Conservation (phyloP, 2,797 vertebrate genomes). For the Enteromius argenteus region DNA sequence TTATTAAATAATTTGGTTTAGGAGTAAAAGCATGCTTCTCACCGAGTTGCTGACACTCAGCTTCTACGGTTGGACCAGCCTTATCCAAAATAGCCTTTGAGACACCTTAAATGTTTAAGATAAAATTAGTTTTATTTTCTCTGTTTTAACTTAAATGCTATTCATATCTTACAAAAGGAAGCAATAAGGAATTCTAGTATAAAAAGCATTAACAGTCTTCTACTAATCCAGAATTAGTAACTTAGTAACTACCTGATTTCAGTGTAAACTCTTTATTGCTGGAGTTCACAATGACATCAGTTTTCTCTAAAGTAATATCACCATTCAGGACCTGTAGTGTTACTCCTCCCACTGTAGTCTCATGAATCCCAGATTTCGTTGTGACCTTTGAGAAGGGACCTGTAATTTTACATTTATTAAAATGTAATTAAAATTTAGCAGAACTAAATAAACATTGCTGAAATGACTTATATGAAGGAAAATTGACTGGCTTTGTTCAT, state of each 20-base stretch:
- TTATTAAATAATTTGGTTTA: background rate
- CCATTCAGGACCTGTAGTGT: slow-evolving; percentile 79
- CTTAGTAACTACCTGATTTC: slow-evolving; percentile 77
- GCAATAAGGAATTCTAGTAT: no score
- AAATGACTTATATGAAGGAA: background rate
- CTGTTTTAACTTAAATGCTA: background rate
- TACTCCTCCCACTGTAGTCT: slow-evolving; percentile 83
- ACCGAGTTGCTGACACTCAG: slow-evolving; percentile 72
- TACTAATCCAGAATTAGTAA: background rate
- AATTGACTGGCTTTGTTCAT: background rate
- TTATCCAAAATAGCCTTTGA: slow-evolving; percentile 79
- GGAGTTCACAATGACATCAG: slow-evolving; percentile 89
- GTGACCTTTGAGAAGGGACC: slow-evolving; percentile 73
- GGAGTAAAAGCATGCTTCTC: slow-evolving; percentile 32
- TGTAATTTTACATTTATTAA: slow-evolving; percentile 35
- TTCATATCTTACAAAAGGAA: no score
- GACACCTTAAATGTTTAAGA: slow-evolving; percentile 70
- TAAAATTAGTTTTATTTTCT: background rate
- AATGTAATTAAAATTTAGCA: no score
- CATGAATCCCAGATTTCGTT: slow-evolving; percentile 66
- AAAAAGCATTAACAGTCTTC: background rate
- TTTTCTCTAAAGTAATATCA: slow-evolving; percentile 87
- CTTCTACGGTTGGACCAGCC: slow-evolving; percentile 73
- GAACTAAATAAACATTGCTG: background rate
- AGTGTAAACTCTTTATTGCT: slow-evolving; percentile 78